Evolutionary conservation across 2,888 invertebrate genomes (phyloP).

Genomic region (Gymnocheta viridis): DNA sequence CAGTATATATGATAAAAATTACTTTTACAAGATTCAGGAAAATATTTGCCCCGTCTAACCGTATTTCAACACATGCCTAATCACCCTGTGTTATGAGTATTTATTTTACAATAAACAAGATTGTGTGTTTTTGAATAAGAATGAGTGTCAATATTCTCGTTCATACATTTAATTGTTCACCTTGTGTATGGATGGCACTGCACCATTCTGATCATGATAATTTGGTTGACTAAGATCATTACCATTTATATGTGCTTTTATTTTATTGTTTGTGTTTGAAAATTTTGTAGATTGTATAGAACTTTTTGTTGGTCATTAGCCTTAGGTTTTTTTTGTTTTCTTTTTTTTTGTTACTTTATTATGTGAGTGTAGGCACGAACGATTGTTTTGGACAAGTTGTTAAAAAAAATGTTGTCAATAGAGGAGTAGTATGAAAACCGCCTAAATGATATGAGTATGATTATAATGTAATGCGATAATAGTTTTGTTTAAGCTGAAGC

Average conservation of each 20-base stretch:
- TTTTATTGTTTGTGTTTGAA: constrained; percentile 43
- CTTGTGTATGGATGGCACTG: background rate
- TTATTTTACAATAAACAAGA: constrained; percentile 40
- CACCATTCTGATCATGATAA: constrained; percentile 31
- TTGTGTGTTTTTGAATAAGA: constrained; percentile 10
- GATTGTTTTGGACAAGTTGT: constrained; percentile 4
- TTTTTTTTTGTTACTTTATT: background rate
- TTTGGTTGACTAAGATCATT: constrained; percentile 55
- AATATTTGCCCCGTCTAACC: background rate
- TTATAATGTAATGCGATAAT: too few species aligned
- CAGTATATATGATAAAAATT: too few species aligned
- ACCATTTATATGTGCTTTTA: constrained; percentile 30
- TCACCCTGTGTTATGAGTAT: constrained; percentile 40
- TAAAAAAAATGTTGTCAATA: constrained; percentile 20
- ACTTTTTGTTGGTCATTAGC: constrained; percentile 41
- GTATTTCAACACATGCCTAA: constrained; percentile 31
- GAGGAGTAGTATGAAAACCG: background rate
- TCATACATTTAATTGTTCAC: constrained; percentile 16
- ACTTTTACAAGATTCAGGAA: background rate
- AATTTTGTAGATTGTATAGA: constrained; percentile 42
- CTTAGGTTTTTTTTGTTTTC: background rate
- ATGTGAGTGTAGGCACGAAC: constrained; percentile 40
- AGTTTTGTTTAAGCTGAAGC: background rate
- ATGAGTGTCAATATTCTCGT: constrained; percentile 34
- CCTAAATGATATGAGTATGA: background rate